A percentile compares a stretch with the other conserved stretches of the same genome.
Conservation (phyloP, 2,888 invertebrate species). For the Chloroclysta siterata region DNA sequence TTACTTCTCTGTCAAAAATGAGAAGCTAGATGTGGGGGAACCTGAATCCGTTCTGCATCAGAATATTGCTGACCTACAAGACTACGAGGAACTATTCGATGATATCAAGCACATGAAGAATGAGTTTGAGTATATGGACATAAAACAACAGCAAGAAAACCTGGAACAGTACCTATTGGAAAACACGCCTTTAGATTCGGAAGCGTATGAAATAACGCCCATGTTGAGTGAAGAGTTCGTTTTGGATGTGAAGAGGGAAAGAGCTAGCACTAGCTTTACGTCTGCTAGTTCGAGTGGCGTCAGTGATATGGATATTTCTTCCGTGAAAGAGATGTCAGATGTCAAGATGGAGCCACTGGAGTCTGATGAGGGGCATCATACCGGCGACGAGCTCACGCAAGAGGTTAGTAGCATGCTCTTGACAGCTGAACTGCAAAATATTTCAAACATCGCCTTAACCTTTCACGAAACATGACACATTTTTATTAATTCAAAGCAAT, state of each 20-base stretch:
- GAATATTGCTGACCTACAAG: slow-evolving; percentile 84
- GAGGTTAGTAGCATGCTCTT: slow-evolving; percentile 69
- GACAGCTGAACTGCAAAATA: too few relatives aligned
- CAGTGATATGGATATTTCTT: slow-evolving; percentile 76
- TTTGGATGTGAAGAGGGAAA: slow-evolving; percentile 74
- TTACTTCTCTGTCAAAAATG: slow-evolving; percentile 68
- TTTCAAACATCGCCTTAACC: too few relatives aligned
- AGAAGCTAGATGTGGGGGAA: slow-evolving; percentile 67
- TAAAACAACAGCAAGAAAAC: slow-evolving; percentile 71
- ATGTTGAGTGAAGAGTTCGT: slow-evolving; percentile 75
- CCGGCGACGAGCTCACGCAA: slow-evolving; percentile 80
- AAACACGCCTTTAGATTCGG: slow-evolving; percentile 74
- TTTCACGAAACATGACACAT: too few relatives aligned
- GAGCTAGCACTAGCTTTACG: slow-evolving; percentile 81
- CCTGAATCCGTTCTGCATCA: slow-evolving; percentile 82
- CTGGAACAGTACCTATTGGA: slow-evolving; percentile 75
- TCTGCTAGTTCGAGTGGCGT: slow-evolving; percentile 80
- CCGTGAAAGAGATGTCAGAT: slow-evolving; percentile 63
- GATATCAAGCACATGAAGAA: slow-evolving; percentile 69
- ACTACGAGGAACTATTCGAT: slow-evolving; percentile 76
- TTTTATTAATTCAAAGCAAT: too few relatives aligned
- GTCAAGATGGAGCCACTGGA: slow-evolving; percentile 74
- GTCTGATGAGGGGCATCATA: slow-evolving; percentile 77
- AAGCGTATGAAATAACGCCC: slow-evolving; percentile 70
- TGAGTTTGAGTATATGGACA: slow-evolving; percentile 73